Evolutionary conservation across 1,140 invertebrate genomes (phyloP).

Genomic region (Brachionus angularis): DNA sequence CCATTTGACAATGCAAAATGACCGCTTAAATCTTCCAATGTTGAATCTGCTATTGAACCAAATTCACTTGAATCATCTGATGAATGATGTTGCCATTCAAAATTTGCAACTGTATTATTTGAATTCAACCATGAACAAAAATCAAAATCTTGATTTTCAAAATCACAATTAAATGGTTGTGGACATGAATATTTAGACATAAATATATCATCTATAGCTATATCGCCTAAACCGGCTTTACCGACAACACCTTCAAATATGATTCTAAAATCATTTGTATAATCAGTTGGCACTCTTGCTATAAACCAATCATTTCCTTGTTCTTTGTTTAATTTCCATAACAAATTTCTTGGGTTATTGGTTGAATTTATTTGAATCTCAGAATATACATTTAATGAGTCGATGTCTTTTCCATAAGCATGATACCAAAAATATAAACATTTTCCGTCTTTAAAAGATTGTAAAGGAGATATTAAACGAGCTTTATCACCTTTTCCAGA

Average conservation of each 20-base stretch:
- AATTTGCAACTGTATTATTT: constrained; percentile 9
- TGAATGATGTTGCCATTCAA: neutral
- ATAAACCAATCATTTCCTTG: constrained; percentile 11
- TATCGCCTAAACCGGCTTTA: constrained; percentile 6
- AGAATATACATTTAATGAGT: constrained; percentile 50
- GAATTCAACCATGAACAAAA: constrained; percentile 24
- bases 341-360: constrained; percentile 44
- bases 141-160: constrained; percentile 28
- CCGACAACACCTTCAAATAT: constrained; percentile 33
- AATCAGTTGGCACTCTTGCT: constrained; percentile 1
- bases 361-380: constrained; percentile 47
- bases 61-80: neutral
- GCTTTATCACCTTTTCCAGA: neutral
- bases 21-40: neutral
- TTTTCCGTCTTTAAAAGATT: constrained; percentile 1
- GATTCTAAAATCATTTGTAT: constrained; percentile 1
- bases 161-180: constrained; percentile 8
- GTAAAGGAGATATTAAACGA: neutral
- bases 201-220: constrained; percentile 17
- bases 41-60: neutral
- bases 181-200: constrained; percentile 18
- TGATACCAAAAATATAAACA: constrained; percentile 50
- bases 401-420: constrained; percentile 50
- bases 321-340: constrained; percentile 1
- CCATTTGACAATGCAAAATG: neutral